Evolutionary conservation across 2,888 invertebrate genomes (phyloP), one percentile per base, ranked within the genome.

Genomic region (Cryptus viduatorius): DNA sequence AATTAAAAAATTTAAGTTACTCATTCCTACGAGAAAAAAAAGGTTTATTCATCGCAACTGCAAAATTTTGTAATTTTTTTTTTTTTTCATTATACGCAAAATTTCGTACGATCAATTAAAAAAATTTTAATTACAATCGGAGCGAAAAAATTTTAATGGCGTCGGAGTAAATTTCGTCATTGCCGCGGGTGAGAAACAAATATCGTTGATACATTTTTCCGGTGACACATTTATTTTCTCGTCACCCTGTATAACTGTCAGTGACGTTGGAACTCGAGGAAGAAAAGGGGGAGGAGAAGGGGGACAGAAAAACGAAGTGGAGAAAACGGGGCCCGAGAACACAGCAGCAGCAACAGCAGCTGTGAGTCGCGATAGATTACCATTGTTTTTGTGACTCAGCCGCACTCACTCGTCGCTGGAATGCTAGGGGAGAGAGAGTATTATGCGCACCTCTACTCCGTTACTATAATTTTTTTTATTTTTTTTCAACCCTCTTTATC

Each of bases 311-410:
- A 37, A 48, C 37, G 68, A 73, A 68, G 50, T 10, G 65, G 79
- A 86, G 75, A 76, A 61, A 87, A 73, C 76, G 86, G 84, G 68
- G 80, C 76, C 59, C 50, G 59, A 87, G 87, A 87, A 84, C 82
- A 86, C 87, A 89, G 86, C 87, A 80, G 85, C 83, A 85, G 86
- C 88, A 88, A 85, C 68, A 90, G 90, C 91, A 91, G 91, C 90
- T 92, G 92, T 86, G 89, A 82, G 85, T 87, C 87, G 86, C 86
- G 89, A 89, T 86, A 88, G 86, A 87, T 87, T 87, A 87, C 89
- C 88, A 90, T 92, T 91, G 91, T 91, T 91, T 90, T 91, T 90
- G 84, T 91, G 91, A 91, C 79, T 91, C 91, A 91, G 67, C 67
- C 67, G 5, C 1, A 77, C 77, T 72, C 76, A 29, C 72, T 88